Evolutionary conservation across 2,797 vertebrate genomes (phyloP), one percentile per base, ranked within the genome.

Genomic region (Oreortyx pictus): DNA sequence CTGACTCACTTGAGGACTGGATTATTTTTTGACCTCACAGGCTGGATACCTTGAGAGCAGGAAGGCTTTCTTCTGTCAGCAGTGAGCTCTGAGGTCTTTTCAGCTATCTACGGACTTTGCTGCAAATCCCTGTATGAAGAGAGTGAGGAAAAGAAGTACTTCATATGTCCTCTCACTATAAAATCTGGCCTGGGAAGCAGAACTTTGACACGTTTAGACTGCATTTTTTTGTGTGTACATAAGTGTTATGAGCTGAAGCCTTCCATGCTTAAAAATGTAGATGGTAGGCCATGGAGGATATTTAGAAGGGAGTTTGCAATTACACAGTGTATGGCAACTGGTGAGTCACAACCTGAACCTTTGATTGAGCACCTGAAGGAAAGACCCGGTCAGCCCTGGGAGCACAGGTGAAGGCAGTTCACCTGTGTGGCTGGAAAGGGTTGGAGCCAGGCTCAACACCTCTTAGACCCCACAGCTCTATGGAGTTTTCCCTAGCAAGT

Each of bases 121-220:
- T 4, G 22, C 13, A 56, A 25, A 24, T 33, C 65, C 24, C n/a
- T 27, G n/a, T 10, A 31, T 7, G 14, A 24, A 66, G 9, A 0
- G 1, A 12, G 23, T 54, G 31, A 50, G 50, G 4, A 14, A 70
- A n/a, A 29, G 37, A 33, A 23, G 10, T 73, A 8, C 39, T 64
- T 77, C 37, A 27, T 9, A 7, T 20, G 16, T 43, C 4, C 7
- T 62, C 27, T 68, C 17, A 5, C 35, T 72, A 23, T 10, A 43
- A 16, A 14, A 20, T 29, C 11, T 11, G 11, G 17, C 76, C 27
- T 77, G 23, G 25, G 68, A 68, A 68, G 6, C 11, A 72, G 37
- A 80, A 23, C 18, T 79, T 70, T 70, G 46, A 35, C 5, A 3
- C 18, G 11, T 22, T 0, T 0, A 17, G 8, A 65, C 31, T 37